Conservation (phyloP, 2,888 invertebrate genomes). For the Conops quadrifasciatus region DNA sequence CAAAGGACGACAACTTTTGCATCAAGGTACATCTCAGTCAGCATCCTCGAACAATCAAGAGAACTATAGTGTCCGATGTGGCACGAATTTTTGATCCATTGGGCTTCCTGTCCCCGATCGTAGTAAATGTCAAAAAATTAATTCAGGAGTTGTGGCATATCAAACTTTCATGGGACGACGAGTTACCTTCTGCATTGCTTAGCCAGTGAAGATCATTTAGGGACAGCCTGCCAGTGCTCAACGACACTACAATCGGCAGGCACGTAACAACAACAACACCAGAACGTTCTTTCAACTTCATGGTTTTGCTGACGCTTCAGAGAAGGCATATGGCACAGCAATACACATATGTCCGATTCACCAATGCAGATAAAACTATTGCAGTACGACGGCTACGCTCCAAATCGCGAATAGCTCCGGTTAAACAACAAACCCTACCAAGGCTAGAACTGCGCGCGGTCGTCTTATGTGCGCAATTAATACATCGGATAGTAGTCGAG, state of each 20-base stretch:
- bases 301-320: not conserved
- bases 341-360: too few relatives aligned
- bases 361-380: too few relatives aligned
- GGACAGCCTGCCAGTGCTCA: not conserved
- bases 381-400: not conserved
- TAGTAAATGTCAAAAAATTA: not conserved
- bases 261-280: not conserved
- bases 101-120: not conserved
- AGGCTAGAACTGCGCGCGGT: not conserved
- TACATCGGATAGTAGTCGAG: not conserved
- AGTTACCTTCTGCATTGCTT: not conserved
- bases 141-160: conserved; percentile 10
- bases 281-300: not conserved
- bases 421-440: not conserved
- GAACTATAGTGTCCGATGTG: not conserved
- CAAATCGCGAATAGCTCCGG: not conserved
- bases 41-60: not conserved
- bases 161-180: not conserved
- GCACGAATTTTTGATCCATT: not conserved
- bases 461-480: not conserved
- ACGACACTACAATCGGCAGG: not conserved
- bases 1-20: conserved; percentile 3
- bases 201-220: not conserved
- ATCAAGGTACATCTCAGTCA: not conserved
- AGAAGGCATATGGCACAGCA: too few relatives aligned